Conservation (phyloP, 2,888 invertebrate genomes). For the Drosophila picticornis region DNA sequence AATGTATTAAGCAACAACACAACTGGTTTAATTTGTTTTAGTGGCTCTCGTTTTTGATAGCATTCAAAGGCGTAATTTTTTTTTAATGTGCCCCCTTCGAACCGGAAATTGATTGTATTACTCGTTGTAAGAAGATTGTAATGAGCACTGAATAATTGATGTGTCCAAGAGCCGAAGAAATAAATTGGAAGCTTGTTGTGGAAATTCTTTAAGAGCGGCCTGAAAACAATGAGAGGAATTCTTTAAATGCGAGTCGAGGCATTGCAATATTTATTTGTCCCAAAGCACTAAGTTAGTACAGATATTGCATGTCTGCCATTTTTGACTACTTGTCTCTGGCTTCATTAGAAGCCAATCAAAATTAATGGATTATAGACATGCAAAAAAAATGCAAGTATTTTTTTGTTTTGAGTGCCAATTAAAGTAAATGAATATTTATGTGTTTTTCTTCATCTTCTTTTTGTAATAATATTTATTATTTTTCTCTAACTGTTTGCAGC, state of each 20-base stretch:
- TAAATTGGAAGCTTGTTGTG: neutral
- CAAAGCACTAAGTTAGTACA: neutral
- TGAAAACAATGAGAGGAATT: neutral
- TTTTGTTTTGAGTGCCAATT: constrained; percentile 53
- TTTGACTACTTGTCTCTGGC: constrained; percentile 17
- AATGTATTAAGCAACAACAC: neutral
- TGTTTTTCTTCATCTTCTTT: constrained; percentile 15
- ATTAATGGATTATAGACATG: constrained; percentile 47
- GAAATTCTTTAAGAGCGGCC: neutral
- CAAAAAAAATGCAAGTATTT: constrained; percentile 51
- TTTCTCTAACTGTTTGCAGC: constrained; percentile 61
- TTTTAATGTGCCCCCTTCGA: neutral
- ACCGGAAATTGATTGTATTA: neutral
- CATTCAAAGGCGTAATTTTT: neutral
- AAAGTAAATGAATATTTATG: constrained; percentile 45
- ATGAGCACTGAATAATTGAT: constrained; percentile 5
- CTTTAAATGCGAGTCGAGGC: neutral
- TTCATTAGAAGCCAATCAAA: neutral
- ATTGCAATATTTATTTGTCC: neutral
- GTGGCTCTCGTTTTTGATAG: constrained; percentile 12
- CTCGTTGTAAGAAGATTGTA: neutral
- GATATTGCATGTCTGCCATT: constrained; percentile 6
- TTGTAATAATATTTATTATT: constrained; percentile 54
- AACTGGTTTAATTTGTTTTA: neutral
- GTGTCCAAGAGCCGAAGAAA: neutral